Percentiles rank a stretch among this genome's conserved stretches.
Conservation (phyloP, 2,797 vertebrate genomes). For the Chaetophractus vellerosus region DNA sequence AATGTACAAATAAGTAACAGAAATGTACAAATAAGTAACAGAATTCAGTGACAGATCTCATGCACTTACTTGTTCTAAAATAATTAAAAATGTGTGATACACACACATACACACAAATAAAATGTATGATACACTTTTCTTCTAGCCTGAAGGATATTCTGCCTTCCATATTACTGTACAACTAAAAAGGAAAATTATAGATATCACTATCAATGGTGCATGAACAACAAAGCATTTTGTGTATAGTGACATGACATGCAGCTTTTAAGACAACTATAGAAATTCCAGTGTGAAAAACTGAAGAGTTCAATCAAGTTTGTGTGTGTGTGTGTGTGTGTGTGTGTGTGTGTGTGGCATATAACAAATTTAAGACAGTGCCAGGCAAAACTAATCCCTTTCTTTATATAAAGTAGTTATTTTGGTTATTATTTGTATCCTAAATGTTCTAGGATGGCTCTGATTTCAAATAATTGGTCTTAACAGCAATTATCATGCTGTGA, state of each 20-base stretch:
- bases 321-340: too few species aligned
- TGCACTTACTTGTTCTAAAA: constrained; percentile 93
- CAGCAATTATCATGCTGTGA: background rate
- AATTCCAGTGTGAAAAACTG: constrained; percentile 88
- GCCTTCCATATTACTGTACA: constrained; percentile 83
- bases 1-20: too few species aligned
- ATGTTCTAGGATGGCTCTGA: background rate
- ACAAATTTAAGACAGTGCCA: background rate
- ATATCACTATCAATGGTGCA: constrained; percentile 84
- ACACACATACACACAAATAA: constrained; percentile 69
- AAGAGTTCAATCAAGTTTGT: constrained; percentile 81
- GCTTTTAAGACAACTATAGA: constrained; percentile 81
- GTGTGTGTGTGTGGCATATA: too few species aligned
- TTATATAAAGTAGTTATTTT: background rate
- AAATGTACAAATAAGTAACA: too few species aligned
- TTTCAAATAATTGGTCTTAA: background rate
- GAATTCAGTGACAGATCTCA: constrained; percentile 92
- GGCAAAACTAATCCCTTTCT: background rate
- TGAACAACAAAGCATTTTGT: constrained; percentile 80
- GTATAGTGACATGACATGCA: constrained; percentile 88
- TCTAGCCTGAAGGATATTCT: constrained; percentile 84
- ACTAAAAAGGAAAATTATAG: constrained; percentile 83
- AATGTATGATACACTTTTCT: constrained; percentile 88
- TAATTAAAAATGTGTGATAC: constrained; percentile 84
- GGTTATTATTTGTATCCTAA: background rate